Evolutionary conservation across 2,797 vertebrate genomes (phyloP).

Genomic region (Sebastes iracundus): DNA sequence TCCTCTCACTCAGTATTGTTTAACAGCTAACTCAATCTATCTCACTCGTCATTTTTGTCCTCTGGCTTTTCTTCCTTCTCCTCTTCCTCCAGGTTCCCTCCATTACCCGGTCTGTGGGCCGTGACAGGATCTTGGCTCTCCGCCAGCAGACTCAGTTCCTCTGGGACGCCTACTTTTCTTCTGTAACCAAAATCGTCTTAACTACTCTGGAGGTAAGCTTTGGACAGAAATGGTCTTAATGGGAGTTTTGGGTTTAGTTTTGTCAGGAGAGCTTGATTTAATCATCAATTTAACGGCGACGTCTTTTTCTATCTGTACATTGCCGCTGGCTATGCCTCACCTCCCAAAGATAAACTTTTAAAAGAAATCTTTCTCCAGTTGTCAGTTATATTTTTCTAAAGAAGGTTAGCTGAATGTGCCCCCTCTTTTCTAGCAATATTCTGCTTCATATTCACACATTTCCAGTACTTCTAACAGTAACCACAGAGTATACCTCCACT

Average conservation of each 20-base stretch:
- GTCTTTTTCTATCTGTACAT: conserved; percentile 5
- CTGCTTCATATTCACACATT: conserved; percentile 12
- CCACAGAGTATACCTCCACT: background rate
- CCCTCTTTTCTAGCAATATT: background rate
- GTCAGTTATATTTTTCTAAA: conserved; percentile 12
- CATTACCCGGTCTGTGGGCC: conserved; percentile 83
- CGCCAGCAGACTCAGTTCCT: conserved; percentile 88
- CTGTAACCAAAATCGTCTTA: conserved; percentile 85
- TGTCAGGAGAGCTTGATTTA: conserved; percentile 48
- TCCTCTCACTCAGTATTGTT: conserved; percentile 30
- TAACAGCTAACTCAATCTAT: conserved; percentile 52
- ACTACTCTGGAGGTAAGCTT: conserved; percentile 85
- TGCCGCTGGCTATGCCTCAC: conserved; percentile 23
- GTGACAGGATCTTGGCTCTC: conserved; percentile 83
- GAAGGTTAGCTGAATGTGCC: conserved; percentile 6
- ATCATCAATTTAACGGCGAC: conserved; percentile 17
- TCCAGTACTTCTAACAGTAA: background rate
- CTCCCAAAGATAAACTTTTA: conserved; percentile 24
- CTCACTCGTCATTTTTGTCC: conserved; percentile 45
- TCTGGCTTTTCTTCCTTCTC: conserved; percentile 18
- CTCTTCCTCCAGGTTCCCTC: conserved; percentile 82
- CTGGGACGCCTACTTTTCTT: conserved; percentile 88
- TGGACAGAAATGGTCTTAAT: conserved; percentile 23
- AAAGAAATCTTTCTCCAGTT: conserved; percentile 19
- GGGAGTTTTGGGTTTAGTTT: conserved; percentile 38